phyloP scores from a whole-genome alignment of 2,797 vertebrate species.

The Peromyscus eremicus region DNA sequence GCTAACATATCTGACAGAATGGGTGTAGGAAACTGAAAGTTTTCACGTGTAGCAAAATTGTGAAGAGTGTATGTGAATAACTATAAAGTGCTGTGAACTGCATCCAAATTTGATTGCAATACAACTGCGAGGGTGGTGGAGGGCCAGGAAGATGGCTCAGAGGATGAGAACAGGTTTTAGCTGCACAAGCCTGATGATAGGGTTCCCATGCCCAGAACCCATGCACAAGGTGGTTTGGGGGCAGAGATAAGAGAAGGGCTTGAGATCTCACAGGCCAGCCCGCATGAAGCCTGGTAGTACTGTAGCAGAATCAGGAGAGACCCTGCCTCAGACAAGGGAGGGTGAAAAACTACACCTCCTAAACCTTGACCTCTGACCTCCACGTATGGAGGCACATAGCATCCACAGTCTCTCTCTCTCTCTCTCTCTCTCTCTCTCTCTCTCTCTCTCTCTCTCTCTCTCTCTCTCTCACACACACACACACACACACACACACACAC shows the following conservation, averaged over 20 bases:
- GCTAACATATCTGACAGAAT: background rate
- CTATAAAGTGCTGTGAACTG: background rate
- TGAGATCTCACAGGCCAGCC: background rate
- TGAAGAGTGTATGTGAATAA: background rate
- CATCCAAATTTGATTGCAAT: constrained; percentile 18
- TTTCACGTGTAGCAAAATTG: background rate
- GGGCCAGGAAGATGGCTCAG: background rate
- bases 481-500: background rate
- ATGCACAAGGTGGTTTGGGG: background rate
- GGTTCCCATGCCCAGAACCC: background rate
- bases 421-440: too few species aligned
- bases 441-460: too few species aligned
- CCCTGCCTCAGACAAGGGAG: background rate
- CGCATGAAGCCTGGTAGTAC: rapidly evolving
- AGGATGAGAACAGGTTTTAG: background rate
- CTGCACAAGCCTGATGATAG: background rate
- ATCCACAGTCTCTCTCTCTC: background rate
- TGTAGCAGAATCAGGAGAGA: background rate
- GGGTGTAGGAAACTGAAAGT: background rate
- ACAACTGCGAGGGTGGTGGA: background rate
- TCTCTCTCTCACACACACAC: background rate
- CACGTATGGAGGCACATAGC: background rate
- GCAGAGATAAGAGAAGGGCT: background rate
- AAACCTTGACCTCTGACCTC: background rate
- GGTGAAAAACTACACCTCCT: too few species aligned